A percentile compares a stretch with the other conserved stretches of the same genome.
Conservation (phyloP, 1,140 invertebrate species). For the Spodoptera litura region DNA sequence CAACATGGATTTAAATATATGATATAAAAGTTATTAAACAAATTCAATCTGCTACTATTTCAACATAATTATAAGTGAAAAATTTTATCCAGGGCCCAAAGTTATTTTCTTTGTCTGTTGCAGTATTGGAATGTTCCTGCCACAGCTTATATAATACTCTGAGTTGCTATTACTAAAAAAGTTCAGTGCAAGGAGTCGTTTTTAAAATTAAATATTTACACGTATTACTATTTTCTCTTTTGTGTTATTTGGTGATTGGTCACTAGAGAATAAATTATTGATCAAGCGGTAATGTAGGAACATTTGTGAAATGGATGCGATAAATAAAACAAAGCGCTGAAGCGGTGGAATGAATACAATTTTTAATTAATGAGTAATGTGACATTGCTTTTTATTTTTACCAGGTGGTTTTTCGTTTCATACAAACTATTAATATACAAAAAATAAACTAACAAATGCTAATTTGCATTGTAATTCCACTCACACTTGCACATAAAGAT, state of each 20-base stretch:
- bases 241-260: neutral
- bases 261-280: neutral
- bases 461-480: slow-evolving; percentile 11
- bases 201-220: neutral
- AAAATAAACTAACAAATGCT: too few species aligned
- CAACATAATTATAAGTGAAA: too few species aligned
- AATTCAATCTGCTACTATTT: neutral
- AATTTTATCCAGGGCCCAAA: neutral
- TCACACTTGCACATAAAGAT: slow-evolving; percentile 32
- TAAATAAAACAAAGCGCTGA: slow-evolving; percentile 31
- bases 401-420: slow-evolving; percentile 22
- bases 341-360: slow-evolving; percentile 18
- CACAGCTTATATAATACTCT: slow-evolving; percentile 13
- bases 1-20: neutral
- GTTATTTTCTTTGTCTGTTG: too few species aligned
- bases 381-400: slow-evolving; percentile 35
- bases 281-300: neutral
- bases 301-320: slow-evolving; percentile 1
- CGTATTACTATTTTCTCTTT: neutral
- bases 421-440: neutral
- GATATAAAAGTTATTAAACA: neutral
- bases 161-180: slow-evolving; percentile 10
- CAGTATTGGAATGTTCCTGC: slow-evolving; percentile 2
- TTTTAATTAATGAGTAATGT: slow-evolving; percentile 9
- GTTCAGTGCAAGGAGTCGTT: neutral